A percentile compares a stretch with the other conserved stretches of the same genome.
Evolutionary conservation across 2,113 vertebrate species (phyloP).

Genomic region (Sus scrofa): T2T-Sscrofa CM000819.6:139026501-139027000

Average conservation of each 20-base stretch:
- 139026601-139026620: slow-evolving; percentile 93
- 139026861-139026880: background rate
- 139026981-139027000: slow-evolving; percentile 33
- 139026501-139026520: slow-evolving; percentile 78
- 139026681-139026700: slow-evolving; percentile 26
- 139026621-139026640: slow-evolving; percentile 92
- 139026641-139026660: slow-evolving; percentile 64
- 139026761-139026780: background rate
- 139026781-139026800: background rate
- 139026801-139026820: background rate
- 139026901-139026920: background rate
- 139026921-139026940: background rate
- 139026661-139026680: slow-evolving; percentile 44
- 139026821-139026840: background rate
- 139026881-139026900: background rate
- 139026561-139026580: slow-evolving; percentile 96
- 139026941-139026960: slow-evolving; percentile 7
- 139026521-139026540: slow-evolving; percentile 94
- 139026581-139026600: slow-evolving; percentile 93
- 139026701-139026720: background rate
- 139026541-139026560: slow-evolving; percentile 97
- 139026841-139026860: background rate
- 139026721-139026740: slow-evolving; percentile 3
- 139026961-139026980: background rate
- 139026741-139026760: background rate